Percentiles rank a stretch among this genome's conserved stretches.
These are phyloP conservation scores for Rhodophaea formosa DNA, from an alignment of 2,888 invertebrate genomes.

Conservation along the genomic window DNA sequence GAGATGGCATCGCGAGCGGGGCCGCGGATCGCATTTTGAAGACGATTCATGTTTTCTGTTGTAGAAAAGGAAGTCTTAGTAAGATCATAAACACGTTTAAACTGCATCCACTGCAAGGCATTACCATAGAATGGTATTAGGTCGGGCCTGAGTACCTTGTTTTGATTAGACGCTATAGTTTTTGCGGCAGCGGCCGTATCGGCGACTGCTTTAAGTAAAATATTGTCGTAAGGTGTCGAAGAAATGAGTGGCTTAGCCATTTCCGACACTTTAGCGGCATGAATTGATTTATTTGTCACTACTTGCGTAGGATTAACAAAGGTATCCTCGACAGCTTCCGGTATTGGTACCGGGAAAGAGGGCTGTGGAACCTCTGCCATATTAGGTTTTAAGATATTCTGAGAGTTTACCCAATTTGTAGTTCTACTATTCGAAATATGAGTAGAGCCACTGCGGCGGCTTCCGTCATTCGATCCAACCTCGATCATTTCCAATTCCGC, in stretches of 20 bases:
- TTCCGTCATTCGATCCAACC: neutral
- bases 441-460: no score
- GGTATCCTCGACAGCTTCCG: no score
- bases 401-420: no score
- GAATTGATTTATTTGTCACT: no score
- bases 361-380: no score
- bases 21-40: constrained; percentile 23
- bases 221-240: neutral
- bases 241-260: no score
- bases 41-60: constrained; percentile 24
- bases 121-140: constrained; percentile 8
- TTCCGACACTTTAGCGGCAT: no score
- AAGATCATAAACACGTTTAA: constrained; percentile 10
- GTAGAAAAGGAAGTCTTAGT: constrained; percentile 13
- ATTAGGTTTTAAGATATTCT: no score
- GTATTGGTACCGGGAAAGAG: no score
- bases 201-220: constrained; percentile 8
- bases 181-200: constrained; percentile 17
- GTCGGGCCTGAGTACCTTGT: neutral
- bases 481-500: neutral
- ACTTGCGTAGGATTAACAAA: no score
- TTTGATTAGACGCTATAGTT: constrained; percentile 2
- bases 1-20: constrained; percentile 22
- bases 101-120: constrained; percentile 15
- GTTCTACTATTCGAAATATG: no score